A percentile compares a stretch with the other conserved stretches of the same genome.
Evolutionary conservation across 2,888 invertebrate species (phyloP).

Genomic region (Polia nebulosa): DNA sequence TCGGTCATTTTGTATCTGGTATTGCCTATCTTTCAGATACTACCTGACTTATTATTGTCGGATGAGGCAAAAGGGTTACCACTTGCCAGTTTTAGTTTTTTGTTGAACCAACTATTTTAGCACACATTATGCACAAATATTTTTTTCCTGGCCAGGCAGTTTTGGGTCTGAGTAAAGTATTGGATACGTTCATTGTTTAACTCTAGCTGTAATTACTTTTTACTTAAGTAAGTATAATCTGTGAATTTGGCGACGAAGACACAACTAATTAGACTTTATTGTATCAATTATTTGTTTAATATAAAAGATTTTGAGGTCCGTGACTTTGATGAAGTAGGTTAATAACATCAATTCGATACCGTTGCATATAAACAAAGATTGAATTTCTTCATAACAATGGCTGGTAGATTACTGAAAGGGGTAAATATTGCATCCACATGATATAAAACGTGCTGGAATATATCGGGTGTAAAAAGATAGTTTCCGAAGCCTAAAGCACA

Average conservation of each 20-base stretch:
- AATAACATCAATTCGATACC: constrained; percentile 16
- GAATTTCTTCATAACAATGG: constrained; percentile 4
- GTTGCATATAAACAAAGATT: constrained; percentile 3
- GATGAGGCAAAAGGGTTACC: background rate
- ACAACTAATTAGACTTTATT: constrained; percentile 1
- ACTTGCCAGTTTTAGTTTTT: background rate
- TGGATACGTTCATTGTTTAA: background rate
- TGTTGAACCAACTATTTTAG: background rate
- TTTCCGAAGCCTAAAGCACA: no score
- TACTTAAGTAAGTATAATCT: background rate
- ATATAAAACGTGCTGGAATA: constrained; percentile 2
- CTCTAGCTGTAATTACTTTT: background rate
- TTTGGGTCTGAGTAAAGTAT: background rate
- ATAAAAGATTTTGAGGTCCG: background rate
- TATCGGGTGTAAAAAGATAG: no score
- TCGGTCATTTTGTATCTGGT: constrained; percentile 7
- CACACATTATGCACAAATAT: background rate
- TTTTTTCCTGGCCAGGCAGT: background rate
- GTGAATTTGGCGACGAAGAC: background rate
- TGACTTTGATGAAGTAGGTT: constrained; percentile 31
- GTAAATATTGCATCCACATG: constrained; percentile 2
- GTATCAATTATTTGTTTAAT: background rate
- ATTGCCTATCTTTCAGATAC: background rate
- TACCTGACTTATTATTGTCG: background rate
- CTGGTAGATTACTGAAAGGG: background rate